phyloP scores from a whole-genome alignment of 2,888 invertebrate species.

The Acanthopleura granulata region DNA sequence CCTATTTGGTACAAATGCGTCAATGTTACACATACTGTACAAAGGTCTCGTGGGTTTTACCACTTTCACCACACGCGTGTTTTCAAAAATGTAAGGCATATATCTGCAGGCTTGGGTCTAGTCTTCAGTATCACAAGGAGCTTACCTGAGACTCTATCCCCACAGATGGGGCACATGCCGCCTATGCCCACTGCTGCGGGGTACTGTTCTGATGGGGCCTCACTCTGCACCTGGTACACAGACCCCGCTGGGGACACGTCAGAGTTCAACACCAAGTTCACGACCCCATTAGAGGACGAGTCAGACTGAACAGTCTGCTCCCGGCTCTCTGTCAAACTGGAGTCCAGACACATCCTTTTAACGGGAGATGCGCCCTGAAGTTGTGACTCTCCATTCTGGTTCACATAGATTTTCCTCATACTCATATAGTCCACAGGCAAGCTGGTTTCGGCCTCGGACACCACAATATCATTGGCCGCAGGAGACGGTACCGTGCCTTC shows the following conservation, averaged over 20 bases:
- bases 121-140: too few relatives aligned
- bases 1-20: too few relatives aligned
- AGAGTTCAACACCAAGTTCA: not conserved
- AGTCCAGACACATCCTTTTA: not conserved
- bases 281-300: not conserved
- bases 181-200: not conserved
- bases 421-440: not conserved
- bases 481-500: constrained; percentile 28
- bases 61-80: too few relatives aligned
- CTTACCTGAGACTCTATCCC: constrained; percentile 63
- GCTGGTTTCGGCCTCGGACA: constrained; percentile 26
- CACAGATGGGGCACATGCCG: constrained; percentile 62
- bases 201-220: not conserved
- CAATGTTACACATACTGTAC: too few relatives aligned
- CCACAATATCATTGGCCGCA: constrained; percentile 25
- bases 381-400: constrained; percentile 3
- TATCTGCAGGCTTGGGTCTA: too few relatives aligned
- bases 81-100: too few relatives aligned
- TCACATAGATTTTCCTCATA: not conserved
- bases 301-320: not conserved
- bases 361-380: not conserved
- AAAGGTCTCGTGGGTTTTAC: too few relatives aligned
- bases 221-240: not conserved
- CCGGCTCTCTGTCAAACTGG: not conserved
- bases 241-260: not conserved